These are phyloP conservation scores for Varecia variegata DNA, from an alignment of 2,797 vertebrate species.

Conservation along the genomic window DNA sequence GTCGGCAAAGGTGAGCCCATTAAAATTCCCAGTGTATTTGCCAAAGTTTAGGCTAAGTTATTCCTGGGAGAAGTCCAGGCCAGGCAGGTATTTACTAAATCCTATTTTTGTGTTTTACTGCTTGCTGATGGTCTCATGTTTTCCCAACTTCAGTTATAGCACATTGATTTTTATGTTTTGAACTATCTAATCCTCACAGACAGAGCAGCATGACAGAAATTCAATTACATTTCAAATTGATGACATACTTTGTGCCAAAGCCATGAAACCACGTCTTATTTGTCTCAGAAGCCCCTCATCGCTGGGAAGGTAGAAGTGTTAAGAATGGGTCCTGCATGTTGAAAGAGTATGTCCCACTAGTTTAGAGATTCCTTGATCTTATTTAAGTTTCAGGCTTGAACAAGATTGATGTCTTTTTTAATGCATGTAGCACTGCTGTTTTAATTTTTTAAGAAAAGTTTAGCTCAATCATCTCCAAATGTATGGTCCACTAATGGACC, in stretches of 20 bases:
- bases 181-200: constrained; percentile 57
- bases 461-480: background rate
- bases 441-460: background rate
- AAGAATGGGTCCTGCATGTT: background rate
- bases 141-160: constrained; percentile 38
- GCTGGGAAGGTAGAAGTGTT: background rate
- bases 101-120: background rate
- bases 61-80: background rate
- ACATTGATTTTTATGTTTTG: constrained; percentile 60
- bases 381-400: constrained; percentile 6
- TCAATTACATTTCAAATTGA: constrained; percentile 60
- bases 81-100: constrained; percentile 13
- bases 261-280: constrained; percentile 20
- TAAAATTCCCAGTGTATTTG: background rate
- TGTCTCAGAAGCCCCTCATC: constrained; percentile 35
- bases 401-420: background rate
- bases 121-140: background rate
- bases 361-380: background rate
- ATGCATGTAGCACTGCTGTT: background rate
- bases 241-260: constrained; percentile 36
- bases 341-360: background rate
- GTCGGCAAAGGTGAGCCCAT: background rate
- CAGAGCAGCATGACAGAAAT: constrained; percentile 54
- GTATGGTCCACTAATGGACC: background rate
- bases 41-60: background rate